Evolutionary conservation across 2,113 vertebrate genomes (phyloP), one percentile per base, ranked within the genome.

Genomic region (Phodopus roborovskii): DNA sequence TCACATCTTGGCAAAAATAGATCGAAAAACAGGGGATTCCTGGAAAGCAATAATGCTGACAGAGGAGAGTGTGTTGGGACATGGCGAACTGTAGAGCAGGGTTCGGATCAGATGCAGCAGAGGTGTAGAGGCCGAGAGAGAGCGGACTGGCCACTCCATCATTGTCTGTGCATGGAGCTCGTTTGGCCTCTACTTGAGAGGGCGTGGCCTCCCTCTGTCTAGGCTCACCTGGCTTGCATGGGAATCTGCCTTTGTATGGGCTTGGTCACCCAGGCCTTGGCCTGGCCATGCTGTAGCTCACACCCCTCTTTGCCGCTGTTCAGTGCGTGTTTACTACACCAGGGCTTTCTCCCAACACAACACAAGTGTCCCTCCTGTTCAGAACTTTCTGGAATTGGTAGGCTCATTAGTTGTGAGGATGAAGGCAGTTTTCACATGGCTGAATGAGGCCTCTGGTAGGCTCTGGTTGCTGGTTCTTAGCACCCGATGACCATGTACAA

Each of bases 1-100:
- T 93, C 94, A 85, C 71, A 86, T 90, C 50, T 95, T 97, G 97
- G 97, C 96, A 94, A 97, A 96, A 95, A 94, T 94, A 95, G 90
- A 82, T 96, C 92, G 96, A 95, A 95, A 97, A 98, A 97, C 96
- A 97, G 95, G 96, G 92, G 96, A 96, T 98, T 97, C 97, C 97
- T 98, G 97, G 97, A 97, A 97, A 97, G 97, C 97, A 94, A 92
- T 96, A 74, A 92, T 95, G 95, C 97, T 97, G 97, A 97, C 96
- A 17, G 93, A 0, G 64, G 95, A 90, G 78, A 89, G 94, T 0
- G 0, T 42, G 50, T 39, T 6, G 15, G 87, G 92, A 48, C 86
- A 62, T 87, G 96, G 92, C 96, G 93, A 73, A 16, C 81, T n/a
- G 36, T 8, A 6, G 83, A 89, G 92, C 20, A 5, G 70, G 53